These are phyloP conservation scores for Pterocles burchelli DNA, from an alignment of 2,113 vertebrate genomes.

Conservation along the genomic window DNA sequence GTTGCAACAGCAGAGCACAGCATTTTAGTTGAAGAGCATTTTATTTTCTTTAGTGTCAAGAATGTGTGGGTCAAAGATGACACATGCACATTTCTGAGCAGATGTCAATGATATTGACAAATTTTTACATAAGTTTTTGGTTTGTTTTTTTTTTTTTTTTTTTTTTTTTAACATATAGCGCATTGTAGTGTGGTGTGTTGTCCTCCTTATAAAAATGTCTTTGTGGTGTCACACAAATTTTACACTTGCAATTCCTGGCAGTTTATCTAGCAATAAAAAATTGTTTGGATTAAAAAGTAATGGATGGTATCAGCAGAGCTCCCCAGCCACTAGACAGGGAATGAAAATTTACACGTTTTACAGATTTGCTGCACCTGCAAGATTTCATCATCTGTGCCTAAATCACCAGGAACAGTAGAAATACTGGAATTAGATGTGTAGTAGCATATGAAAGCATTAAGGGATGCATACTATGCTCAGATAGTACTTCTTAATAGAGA, in stretches of 20 bases:
- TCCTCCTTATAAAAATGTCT: constrained; percentile 2
- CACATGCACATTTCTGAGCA: neutral
- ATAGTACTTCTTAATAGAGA: constrained; percentile 4
- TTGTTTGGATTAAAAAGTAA: constrained; percentile 44
- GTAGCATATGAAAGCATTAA: neutral
- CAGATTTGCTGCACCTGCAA: neutral
- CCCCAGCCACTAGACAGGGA: neutral
- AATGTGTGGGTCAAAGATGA: neutral
- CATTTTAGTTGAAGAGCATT: neutral
- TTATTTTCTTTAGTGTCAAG: neutral
- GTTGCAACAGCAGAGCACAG: neutral
- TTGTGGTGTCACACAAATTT: neutral
- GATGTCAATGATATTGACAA: neutral
- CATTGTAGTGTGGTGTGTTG: neutral
- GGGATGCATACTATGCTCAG: neutral
- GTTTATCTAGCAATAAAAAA: neutral
- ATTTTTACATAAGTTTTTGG: neutral
- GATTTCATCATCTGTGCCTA: neutral
- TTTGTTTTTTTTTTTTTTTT: neutral
- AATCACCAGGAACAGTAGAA: constrained; percentile 1
- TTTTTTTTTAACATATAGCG: neutral
- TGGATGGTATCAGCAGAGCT: neutral
- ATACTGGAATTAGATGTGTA: neutral
- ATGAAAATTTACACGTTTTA: constrained; percentile 1
- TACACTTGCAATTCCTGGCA: neutral